phyloP scores from a whole-genome alignment of 2,888 invertebrate genomes.

The Nymphalis urticae region DNA sequence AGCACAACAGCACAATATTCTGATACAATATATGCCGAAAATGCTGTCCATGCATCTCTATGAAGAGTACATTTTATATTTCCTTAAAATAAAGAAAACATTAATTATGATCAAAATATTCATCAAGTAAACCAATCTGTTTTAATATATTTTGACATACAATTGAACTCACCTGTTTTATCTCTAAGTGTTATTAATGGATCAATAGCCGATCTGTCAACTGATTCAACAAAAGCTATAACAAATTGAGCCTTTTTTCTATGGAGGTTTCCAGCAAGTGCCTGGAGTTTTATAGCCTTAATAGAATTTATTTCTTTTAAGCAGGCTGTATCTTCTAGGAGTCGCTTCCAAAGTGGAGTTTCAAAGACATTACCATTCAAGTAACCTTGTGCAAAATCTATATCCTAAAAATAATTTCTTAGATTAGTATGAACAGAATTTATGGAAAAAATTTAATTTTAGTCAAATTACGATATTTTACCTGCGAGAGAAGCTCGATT shows the following conservation, averaged over 20 bases:
- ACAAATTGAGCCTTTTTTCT: conserved; percentile 66
- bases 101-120: too few relatives aligned
- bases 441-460: background rate
- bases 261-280: conserved; percentile 58
- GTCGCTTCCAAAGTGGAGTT: conserved; percentile 62
- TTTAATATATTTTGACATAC: background rate
- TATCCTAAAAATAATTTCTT: conserved; percentile 51
- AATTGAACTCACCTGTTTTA: conserved; percentile 56
- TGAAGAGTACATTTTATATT: conserved; percentile 74
- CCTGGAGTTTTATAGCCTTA: conserved; percentile 64
- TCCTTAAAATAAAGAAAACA: conserved; percentile 51
- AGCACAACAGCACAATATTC: conserved; percentile 68
- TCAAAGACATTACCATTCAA: conserved; percentile 62
- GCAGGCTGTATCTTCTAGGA: conserved; percentile 57
- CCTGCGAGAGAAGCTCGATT: conserved; percentile 73
- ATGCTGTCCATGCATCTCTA: conserved; percentile 74
- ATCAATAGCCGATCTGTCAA: conserved; percentile 71
- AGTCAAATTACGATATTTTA: conserved; percentile 38
- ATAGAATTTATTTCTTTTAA: conserved; percentile 61
- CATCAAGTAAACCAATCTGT: background rate
- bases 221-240: conserved; percentile 66
- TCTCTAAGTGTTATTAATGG: conserved; percentile 69
- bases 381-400: conserved; percentile 63
- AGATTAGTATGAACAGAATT: background rate
- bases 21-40: conserved; percentile 68